Conservation (phyloP, 2,888 invertebrate species). For the Epirrita christyi region DNA sequence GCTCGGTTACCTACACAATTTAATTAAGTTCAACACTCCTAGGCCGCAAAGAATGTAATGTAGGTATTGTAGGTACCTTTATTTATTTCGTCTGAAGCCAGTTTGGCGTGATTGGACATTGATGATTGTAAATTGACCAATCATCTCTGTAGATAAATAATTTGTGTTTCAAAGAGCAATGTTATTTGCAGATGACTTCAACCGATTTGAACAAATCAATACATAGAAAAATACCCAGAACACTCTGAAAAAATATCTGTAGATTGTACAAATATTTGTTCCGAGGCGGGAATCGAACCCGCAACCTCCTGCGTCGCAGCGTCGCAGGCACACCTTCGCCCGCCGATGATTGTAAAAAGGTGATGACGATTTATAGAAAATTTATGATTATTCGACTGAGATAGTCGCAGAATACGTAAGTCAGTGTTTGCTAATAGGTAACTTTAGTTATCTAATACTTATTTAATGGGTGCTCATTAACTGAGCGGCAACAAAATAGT, state of each 20-base stretch:
- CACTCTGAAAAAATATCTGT: too few species aligned
- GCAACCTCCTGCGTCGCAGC: too few species aligned
- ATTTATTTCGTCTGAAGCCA: neutral
- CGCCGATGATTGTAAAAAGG: too few species aligned
- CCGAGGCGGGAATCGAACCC: too few species aligned
- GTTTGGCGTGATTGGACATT: neutral
- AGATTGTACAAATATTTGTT: too few species aligned
- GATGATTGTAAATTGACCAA: neutral
- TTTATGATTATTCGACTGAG: neutral
- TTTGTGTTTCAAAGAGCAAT: neutral
- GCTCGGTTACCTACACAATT: neutral
- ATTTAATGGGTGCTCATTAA: too few species aligned
- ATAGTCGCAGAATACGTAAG: neutral
- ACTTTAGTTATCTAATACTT: slow-evolving; percentile 1
- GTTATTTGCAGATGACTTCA: too few species aligned
- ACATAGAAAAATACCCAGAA: too few species aligned
- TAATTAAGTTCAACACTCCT: neutral
- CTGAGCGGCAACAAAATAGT: too few species aligned
- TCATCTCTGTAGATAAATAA: neutral
- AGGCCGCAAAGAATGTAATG: neutral
- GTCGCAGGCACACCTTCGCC: too few species aligned
- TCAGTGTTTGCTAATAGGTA: neutral
- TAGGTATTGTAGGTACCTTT: neutral
- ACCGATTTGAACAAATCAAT: too few species aligned
- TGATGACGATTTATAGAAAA: neutral